Conservation (phyloP, 2,888 invertebrate species). For the Helobdella robusta region DNA sequence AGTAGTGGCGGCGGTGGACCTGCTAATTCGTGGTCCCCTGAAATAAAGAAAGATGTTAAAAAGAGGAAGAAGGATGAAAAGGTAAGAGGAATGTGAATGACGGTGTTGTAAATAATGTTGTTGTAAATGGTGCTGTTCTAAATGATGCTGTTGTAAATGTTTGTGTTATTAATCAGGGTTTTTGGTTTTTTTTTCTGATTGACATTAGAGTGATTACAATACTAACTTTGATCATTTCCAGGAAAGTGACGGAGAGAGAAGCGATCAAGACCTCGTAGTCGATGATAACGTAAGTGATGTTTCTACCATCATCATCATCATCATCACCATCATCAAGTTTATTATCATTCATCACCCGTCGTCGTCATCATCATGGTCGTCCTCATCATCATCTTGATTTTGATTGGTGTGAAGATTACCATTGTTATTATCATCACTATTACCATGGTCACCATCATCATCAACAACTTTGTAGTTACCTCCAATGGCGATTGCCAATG, state of each 20-base stretch:
- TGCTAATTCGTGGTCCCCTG: constrained; percentile 18
- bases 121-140: neutral
- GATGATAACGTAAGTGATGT: constrained; percentile 78
- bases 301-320: neutral
- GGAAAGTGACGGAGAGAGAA: constrained; percentile 89
- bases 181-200: too few relatives aligned
- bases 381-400: neutral
- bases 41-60: constrained; percentile 13
- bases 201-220: too few relatives aligned
- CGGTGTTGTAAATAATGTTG: constrained; percentile 4
- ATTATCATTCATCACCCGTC: neutral
- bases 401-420: neutral
- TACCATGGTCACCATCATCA: neutral
- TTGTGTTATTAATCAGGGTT: neutral
- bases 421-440: neutral
- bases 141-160: neutral
- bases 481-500: too few relatives aligned
- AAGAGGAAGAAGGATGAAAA: constrained; percentile 15
- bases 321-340: neutral
- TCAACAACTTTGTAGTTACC: neutral
- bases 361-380: neutral
- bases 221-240: too few relatives aligned
- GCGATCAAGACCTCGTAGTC: constrained; percentile 82
- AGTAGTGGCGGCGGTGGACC: too few relatives aligned
- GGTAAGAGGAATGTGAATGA: neutral